Conservation (phyloP, 2,797 vertebrate species). For the Atherinosoma microstoma region DNA sequence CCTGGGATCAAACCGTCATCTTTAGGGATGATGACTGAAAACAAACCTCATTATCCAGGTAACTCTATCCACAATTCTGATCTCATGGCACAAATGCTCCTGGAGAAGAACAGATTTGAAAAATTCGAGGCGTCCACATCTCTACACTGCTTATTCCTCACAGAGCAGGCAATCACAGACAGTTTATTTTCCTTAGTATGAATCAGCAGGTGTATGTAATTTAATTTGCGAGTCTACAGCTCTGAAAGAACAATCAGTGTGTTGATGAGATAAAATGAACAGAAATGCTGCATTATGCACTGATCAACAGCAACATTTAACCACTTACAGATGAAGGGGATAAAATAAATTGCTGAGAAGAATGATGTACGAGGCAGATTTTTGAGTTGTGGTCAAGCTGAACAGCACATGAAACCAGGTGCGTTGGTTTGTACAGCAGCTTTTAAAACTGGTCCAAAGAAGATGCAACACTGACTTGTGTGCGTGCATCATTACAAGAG, state of each 20-base stretch:
- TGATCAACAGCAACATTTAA: not conserved
- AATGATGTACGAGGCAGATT: too few species aligned
- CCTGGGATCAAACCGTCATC: constrained; percentile 11
- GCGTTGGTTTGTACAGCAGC: not conserved
- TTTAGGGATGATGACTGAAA: constrained; percentile 9
- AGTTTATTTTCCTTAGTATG: not conserved
- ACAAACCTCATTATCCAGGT: not conserved
- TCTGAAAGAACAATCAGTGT: not conserved
- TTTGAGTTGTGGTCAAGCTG: too few species aligned
- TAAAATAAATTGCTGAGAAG: not conserved
- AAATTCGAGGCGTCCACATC: too few species aligned
- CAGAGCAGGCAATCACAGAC: not conserved
- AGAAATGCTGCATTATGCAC: not conserved
- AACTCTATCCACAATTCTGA: too few species aligned
- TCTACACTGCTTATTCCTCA: not conserved
- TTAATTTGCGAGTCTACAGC: not conserved
- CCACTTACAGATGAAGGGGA: not conserved
- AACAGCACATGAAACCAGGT: too few species aligned
- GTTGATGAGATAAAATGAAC: not conserved
- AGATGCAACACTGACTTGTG: not conserved
- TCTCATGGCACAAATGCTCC: too few species aligned
- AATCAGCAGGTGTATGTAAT: not conserved
- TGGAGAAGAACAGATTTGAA: too few species aligned
- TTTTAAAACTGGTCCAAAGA: not conserved
- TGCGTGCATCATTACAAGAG: not conserved